Evolutionary conservation across 2,113 vertebrate genomes (phyloP).

Genomic region (Rhea pennata): DNA sequence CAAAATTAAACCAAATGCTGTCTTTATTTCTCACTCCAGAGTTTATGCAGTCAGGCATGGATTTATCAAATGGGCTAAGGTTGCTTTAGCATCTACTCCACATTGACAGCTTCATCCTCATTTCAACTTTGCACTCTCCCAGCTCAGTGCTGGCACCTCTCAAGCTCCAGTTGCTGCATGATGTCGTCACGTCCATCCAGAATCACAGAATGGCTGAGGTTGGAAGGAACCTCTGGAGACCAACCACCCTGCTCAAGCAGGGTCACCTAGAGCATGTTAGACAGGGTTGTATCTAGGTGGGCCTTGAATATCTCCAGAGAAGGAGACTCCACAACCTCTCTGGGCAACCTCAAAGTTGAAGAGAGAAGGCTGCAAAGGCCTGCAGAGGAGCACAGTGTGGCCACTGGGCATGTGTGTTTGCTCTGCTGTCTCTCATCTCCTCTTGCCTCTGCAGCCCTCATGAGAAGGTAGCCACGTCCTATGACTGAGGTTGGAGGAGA

Average conservation of each 20-base stretch:
- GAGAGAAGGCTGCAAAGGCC: not conserved
- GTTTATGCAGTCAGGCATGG: not conserved
- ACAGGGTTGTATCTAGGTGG: too few species aligned
- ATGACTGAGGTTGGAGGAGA: not conserved
- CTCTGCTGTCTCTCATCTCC: not conserved
- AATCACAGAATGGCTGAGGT: too few species aligned
- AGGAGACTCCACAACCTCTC: too few species aligned
- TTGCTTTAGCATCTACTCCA: not conserved
- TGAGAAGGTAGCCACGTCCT: not conserved
- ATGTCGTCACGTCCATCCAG: not conserved
- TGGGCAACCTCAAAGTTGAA: not conserved
- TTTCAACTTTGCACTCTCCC: not conserved
- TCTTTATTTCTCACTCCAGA: not conserved
- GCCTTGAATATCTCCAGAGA: too few species aligned
- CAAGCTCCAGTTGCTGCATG: not conserved
- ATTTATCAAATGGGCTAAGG: not conserved
- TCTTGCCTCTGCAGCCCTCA: not conserved
- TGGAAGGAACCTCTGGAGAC: too few species aligned
- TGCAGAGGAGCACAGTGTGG: fast-evolving
- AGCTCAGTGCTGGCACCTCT: not conserved
- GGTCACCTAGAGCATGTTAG: too few species aligned
- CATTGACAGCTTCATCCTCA: not conserved
- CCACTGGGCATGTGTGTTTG: not conserved
- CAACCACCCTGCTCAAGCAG: too few species aligned
- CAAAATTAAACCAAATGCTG: not conserved